Evolutionary conservation across 2,797 vertebrate genomes (phyloP).

Genomic region (Pseudochirops corinnae): DNA sequence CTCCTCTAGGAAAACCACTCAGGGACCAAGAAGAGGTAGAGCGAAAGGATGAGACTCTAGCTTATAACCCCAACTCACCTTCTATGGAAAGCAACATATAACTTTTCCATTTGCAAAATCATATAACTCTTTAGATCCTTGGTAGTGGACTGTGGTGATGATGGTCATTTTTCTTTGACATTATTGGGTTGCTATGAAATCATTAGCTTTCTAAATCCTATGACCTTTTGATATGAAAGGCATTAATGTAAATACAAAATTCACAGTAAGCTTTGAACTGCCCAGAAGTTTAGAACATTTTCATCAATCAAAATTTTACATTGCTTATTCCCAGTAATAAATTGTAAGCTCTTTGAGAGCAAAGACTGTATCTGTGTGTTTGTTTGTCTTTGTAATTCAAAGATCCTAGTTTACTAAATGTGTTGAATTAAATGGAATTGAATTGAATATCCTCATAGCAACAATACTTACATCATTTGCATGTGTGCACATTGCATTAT

Average conservation of each 20-base stretch:
- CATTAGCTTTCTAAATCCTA: background rate
- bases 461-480: background rate
- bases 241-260: background rate
- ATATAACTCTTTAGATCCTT: background rate
- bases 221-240: background rate
- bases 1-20: conserved; percentile 60
- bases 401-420: background rate
- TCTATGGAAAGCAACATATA: conserved; percentile 23
- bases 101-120: background rate
- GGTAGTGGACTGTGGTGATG: background rate
- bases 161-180: background rate
- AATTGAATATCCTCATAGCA: background rate
- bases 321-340: background rate
- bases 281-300: background rate
- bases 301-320: no score
- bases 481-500: background rate
- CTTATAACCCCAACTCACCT: background rate
- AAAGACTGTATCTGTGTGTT: background rate
- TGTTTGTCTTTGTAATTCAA: background rate
- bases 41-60: accelerated
- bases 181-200: background rate
- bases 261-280: background rate
- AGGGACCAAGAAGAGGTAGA: conserved; percentile 31
- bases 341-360: background rate
- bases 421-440: background rate